phyloP scores from a whole-genome alignment of 2,797 vertebrate species.

The Anniella stebbinsi region DNA sequence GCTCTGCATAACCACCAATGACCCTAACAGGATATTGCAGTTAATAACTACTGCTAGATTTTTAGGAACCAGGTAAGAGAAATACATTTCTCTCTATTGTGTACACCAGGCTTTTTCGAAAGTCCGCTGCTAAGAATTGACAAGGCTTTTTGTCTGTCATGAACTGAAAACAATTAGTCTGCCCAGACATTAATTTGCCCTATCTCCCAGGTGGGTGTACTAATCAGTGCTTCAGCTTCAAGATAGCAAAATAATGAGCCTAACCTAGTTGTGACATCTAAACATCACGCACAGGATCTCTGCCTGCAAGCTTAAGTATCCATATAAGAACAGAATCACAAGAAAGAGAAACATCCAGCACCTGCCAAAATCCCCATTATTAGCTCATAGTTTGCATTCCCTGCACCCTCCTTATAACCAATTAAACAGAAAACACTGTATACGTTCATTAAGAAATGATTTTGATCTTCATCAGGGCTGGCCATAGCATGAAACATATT shows the following conservation, averaged over 20 bases:
- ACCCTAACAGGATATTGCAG: not conserved
- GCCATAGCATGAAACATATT: not conserved
- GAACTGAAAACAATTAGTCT: not conserved
- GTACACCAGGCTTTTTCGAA: not conserved
- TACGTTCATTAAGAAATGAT: not conserved
- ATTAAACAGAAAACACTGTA: not conserved
- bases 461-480: not conserved
- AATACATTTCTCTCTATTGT: not conserved
- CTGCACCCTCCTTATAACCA: not conserved
- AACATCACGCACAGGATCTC: not conserved
- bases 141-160: not conserved
- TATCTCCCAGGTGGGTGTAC: slow-evolving; percentile 4
- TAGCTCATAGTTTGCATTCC: not conserved
- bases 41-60: not conserved
- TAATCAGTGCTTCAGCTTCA: not conserved
- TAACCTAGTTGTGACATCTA: not conserved
- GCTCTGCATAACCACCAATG: not conserved
- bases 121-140: not conserved
- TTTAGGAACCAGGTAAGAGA: not conserved
- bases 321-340: not conserved
- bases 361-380: slow-evolving; percentile 54
- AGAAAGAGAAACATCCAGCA: slow-evolving; percentile 39
- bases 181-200: not conserved
- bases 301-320: not conserved
- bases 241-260: not conserved